These are phyloP conservation scores for Plecotus auritus DNA, from an alignment of 2,113 vertebrate genomes.

Conservation along the genomic window DNA sequence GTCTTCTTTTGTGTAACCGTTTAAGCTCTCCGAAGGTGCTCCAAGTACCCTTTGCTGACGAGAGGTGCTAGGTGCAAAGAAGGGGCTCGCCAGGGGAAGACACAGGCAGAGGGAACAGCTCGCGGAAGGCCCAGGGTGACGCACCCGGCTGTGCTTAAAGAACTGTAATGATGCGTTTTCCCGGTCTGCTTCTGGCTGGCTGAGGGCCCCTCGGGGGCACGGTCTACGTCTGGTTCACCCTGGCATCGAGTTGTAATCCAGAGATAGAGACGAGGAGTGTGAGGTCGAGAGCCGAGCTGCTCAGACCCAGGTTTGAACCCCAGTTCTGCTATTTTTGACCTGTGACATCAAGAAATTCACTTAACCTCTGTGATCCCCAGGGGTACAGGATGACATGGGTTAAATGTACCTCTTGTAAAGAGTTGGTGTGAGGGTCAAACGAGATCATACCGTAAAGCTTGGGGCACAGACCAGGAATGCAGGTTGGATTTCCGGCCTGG, in stretches of 20 bases:
- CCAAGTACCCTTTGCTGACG: background rate
- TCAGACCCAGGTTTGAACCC: background rate
- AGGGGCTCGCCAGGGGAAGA: background rate
- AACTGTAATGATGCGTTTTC: background rate
- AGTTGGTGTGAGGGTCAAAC: background rate
- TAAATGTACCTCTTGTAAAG: background rate
- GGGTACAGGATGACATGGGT: background rate
- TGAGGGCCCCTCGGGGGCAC: background rate
- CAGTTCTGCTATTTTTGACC: background rate
- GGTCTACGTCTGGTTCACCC: background rate
- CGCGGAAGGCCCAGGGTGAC: no score
- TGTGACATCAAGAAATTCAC: background rate
- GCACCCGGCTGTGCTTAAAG: background rate
- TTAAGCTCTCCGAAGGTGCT: background rate
- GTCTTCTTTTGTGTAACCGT: background rate
- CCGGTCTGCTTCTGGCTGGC: background rate
- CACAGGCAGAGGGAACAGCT: background rate
- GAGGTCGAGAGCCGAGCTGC: background rate
- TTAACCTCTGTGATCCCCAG: background rate
- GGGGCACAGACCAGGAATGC: accelerated
- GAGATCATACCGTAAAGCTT: accelerated
- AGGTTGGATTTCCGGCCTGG: background rate
- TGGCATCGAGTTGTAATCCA: background rate
- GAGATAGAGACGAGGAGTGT: background rate
- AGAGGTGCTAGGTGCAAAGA: background rate